These are phyloP conservation scores for Muraenolepis orangiensis DNA, from an alignment of 2,797 vertebrate species.

Conservation along the genomic window DNA sequence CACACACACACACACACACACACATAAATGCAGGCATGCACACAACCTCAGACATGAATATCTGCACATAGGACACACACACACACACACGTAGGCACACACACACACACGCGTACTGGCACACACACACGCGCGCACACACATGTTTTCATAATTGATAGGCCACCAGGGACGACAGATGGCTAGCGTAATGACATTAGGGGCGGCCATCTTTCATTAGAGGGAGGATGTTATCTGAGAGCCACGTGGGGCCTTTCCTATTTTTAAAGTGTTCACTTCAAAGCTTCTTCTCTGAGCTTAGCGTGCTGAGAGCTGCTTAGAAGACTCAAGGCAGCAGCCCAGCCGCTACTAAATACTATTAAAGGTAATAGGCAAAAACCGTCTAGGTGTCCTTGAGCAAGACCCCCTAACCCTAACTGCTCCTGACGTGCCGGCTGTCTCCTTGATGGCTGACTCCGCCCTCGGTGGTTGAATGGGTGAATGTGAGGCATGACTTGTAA, in stretches of 20 bases:
- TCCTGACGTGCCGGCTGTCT: too few species aligned
- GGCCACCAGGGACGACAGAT: conserved; percentile 43
- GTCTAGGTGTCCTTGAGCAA: too few species aligned
- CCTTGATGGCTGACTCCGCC: too few species aligned
- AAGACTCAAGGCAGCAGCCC: too few species aligned
- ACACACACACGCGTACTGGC: conserved; percentile 11
- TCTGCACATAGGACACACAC: too few species aligned
- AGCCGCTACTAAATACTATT: too few species aligned
- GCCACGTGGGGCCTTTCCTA: conserved; percentile 8
- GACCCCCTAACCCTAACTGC: too few species aligned
- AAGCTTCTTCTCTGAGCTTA: conserved; percentile 41
- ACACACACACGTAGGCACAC: conserved; percentile 36
- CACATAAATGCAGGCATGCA: conserved; percentile 22
- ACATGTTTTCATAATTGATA: conserved; percentile 55
- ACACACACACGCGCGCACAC: conserved; percentile 8
- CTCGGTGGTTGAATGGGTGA: too few species aligned
- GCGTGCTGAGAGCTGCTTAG: neutral
- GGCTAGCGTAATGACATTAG: conserved; percentile 34
- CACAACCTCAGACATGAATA: too few species aligned
- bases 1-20: conserved; percentile 25
- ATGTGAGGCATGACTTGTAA: too few species aligned
- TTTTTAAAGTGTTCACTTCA: conserved; percentile 41
- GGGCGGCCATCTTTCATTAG: conserved; percentile 57
- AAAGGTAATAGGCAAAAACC: too few species aligned
- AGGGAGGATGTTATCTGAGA: conserved; percentile 27